Evolutionary conservation across 2,113 vertebrate species (phyloP).

Genomic region (Megaceryle torquata): DNA sequence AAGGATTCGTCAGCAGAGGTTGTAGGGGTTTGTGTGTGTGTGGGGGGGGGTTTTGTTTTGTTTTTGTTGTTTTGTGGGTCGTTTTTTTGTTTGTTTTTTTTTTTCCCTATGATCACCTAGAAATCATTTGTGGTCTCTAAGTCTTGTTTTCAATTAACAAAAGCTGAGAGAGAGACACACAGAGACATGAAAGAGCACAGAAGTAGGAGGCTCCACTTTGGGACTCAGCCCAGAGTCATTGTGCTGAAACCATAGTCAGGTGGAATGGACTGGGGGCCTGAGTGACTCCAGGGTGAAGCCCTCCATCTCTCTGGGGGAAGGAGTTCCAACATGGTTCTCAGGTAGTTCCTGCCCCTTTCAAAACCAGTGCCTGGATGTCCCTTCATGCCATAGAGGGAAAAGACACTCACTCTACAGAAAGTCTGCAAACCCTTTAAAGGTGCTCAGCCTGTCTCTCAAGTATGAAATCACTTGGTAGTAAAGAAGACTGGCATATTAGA

Average conservation of each 20-base stretch:
- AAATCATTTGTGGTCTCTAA: not conserved
- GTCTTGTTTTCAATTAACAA: not conserved
- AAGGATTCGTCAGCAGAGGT: not conserved
- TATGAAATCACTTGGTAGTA: accelerated
- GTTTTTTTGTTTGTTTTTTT: no score
- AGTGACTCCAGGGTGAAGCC: not conserved
- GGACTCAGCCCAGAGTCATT: not conserved
- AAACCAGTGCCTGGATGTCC: not conserved
- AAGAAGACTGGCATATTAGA: not conserved
- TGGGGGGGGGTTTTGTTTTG: no score
- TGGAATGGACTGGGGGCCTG: not conserved
- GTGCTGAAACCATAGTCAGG: not conserved
- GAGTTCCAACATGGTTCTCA: accelerated
- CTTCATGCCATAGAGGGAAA: not conserved
- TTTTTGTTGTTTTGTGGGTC: no score
- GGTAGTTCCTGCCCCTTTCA: not conserved
- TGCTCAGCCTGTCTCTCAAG: not conserved
- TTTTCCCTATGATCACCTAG: not conserved
- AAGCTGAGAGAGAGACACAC: not conserved
- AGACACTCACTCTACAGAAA: not conserved
- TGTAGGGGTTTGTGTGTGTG: no score
- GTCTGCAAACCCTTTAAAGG: not conserved
- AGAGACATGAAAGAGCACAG: not conserved
- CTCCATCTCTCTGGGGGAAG: not conserved
- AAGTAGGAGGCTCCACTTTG: accelerated